phyloP scores from a whole-genome alignment of 1,140 invertebrate species.

The Acromyrmex charruanus region DNA sequence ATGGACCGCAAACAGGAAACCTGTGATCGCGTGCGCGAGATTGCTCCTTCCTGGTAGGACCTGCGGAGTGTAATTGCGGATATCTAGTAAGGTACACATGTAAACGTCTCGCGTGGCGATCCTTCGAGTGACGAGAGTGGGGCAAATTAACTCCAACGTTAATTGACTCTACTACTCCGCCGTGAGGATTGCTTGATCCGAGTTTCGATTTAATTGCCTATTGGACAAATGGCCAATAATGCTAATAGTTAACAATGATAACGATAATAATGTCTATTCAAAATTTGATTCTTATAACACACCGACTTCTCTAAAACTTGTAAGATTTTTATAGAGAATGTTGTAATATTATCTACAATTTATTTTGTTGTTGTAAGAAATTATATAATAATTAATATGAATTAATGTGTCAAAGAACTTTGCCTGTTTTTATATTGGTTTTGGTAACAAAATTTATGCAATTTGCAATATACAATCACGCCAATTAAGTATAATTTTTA shows the following conservation, averaged over 20 bases:
- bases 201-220: slow-evolving; percentile 15
- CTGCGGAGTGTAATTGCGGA: slow-evolving; percentile 71
- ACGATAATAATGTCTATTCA: background rate
- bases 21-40: slow-evolving; percentile 91
- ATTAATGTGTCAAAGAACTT: background rate
- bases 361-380: background rate
- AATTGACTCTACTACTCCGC: slow-evolving; percentile 36
- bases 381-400: background rate
- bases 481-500: too few relatives aligned
- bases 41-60: slow-evolving; percentile 88
- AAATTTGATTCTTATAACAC: background rate
- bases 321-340: background rate
- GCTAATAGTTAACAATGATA: background rate
- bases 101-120: slow-evolving; percentile 45
- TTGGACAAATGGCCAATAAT: background rate
- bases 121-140: slow-evolving; percentile 35
- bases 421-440: too few relatives aligned
- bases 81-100: slow-evolving; percentile 59
- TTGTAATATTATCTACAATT: background rate
- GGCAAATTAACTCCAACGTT: slow-evolving; percentile 47
- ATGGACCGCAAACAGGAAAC: slow-evolving; percentile 97
- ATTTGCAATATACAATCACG: too few relatives aligned
- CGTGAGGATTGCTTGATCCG: background rate
- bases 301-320: background rate
- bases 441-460: too few relatives aligned